These are phyloP conservation scores for Drosophila fungiperda DNA, from an alignment of 2,888 invertebrate species.

Conservation along the genomic window DNA sequence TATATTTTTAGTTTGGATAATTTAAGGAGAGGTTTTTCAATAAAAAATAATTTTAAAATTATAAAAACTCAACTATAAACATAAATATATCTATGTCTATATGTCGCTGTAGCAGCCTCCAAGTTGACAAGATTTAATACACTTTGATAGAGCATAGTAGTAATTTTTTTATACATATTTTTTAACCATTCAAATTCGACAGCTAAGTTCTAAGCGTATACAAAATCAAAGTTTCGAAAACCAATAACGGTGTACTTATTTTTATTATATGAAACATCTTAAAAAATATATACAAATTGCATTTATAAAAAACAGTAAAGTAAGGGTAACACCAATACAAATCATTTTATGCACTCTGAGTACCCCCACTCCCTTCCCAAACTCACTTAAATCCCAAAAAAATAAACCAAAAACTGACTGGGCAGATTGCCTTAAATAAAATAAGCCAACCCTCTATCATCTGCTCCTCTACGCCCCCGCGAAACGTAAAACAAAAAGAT, in stretches of 20 bases:
- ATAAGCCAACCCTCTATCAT: conserved; percentile 52
- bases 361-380: not conserved
- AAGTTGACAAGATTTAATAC: not conserved
- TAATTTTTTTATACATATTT: not conserved
- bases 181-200: not conserved
- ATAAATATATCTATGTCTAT: too few species aligned
- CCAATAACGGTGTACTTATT: not conserved
- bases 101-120: not conserved
- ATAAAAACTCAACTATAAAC: too few species aligned
- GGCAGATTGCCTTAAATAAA: conserved; percentile 50
- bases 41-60: not conserved
- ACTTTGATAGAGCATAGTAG: not conserved
- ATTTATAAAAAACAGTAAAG: conserved; percentile 23
- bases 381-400: not conserved
- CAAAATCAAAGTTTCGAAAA: not conserved
- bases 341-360: not conserved
- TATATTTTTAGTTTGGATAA: not conserved
- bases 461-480: conserved; percentile 1
- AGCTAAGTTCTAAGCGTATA: not conserved
- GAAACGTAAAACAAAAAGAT: conserved; percentile 48
- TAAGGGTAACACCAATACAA: not conserved
- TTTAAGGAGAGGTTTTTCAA: not conserved
- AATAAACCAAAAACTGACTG: conserved; percentile 21
- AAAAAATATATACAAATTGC: conserved; percentile 7
- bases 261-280: not conserved